Conservation (phyloP, 1,140 invertebrate species). For the Drosophila novamexicana region DNA sequence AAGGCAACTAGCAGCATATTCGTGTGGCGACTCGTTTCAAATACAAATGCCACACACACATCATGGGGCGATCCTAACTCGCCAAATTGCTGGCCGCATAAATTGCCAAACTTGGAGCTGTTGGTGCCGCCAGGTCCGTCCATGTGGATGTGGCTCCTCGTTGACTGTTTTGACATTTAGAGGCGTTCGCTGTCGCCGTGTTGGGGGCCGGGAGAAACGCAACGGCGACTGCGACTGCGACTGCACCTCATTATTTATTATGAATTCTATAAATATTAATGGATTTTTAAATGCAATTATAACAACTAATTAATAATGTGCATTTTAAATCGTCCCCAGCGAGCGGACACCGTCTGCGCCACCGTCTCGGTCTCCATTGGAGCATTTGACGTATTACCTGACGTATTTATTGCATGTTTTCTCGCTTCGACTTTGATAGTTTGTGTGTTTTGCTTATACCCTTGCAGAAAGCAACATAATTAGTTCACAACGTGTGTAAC, state of each 20-base stretch:
- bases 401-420: constrained; percentile 83
- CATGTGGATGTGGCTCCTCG: constrained; percentile 13
- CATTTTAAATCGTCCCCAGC: constrained; percentile 72
- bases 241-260: constrained; percentile 81
- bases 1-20: constrained; percentile 61
- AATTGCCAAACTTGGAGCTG: constrained; percentile 75
- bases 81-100: constrained; percentile 60
- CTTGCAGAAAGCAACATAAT: not conserved
- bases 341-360: constrained; percentile 36
- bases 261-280: constrained; percentile 84
- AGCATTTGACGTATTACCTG: constrained; percentile 78
- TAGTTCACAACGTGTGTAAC: not conserved
- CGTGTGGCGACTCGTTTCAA: constrained; percentile 53
- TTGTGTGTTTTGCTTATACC: not conserved
- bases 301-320: constrained; percentile 84
- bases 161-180: constrained; percentile 69
- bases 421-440: constrained; percentile 64
- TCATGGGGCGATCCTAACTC: constrained; percentile 33
- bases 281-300: constrained; percentile 84
- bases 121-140: constrained; percentile 4
- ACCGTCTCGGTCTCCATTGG: constrained; percentile 21
- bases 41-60: constrained; percentile 76
- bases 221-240: constrained; percentile 38
- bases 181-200: constrained; percentile 68
- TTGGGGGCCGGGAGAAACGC: not conserved